A percentile compares a stretch with the other conserved stretches of the same genome.
Conservation (phyloP, 1,140 invertebrate genomes). For the Magallana angulata region DNA sequence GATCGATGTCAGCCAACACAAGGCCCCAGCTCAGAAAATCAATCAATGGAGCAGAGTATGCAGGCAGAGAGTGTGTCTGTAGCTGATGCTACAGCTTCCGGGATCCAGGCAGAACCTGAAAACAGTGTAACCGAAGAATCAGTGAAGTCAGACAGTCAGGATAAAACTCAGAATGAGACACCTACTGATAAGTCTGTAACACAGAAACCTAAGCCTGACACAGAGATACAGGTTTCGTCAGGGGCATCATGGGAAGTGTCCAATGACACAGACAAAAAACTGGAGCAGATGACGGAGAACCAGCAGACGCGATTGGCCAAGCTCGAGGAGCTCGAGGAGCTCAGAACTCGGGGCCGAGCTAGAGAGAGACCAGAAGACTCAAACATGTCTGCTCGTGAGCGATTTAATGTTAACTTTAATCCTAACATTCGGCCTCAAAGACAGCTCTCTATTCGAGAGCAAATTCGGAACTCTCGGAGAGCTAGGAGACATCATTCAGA, state of each 20-base stretch:
- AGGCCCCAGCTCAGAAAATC: background rate
- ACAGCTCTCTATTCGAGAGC: constrained; percentile 45
- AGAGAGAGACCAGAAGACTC: constrained; percentile 26
- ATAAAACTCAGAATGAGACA: background rate
- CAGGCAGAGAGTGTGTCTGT: background rate
- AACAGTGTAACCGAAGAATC: background rate
- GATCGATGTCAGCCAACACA: background rate
- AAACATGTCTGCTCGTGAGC: constrained; percentile 43
- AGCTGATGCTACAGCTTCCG: background rate
- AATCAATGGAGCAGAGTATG: constrained; percentile 17
- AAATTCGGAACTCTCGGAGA: constrained; percentile 41
- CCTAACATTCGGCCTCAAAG: background rate
- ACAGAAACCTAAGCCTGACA: background rate
- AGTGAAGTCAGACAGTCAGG: background rate
- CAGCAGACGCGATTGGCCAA: constrained; percentile 10
- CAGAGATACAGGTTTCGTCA: constrained; percentile 3
- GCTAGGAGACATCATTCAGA: constrained; percentile 49
- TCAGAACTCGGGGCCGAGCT: background rate
- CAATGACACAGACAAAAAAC: constrained; percentile 40
- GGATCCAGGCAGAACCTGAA: background rate
- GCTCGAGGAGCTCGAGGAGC: constrained; percentile 12
- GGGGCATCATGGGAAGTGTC: constrained; percentile 26
- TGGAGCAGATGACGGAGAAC: constrained; percentile 30
- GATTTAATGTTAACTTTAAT: constrained; percentile 40
- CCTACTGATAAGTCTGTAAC: background rate